phyloP scores from a whole-genome alignment of 1,140 invertebrate species.

The Stegodyphus mimosarum region DNA sequence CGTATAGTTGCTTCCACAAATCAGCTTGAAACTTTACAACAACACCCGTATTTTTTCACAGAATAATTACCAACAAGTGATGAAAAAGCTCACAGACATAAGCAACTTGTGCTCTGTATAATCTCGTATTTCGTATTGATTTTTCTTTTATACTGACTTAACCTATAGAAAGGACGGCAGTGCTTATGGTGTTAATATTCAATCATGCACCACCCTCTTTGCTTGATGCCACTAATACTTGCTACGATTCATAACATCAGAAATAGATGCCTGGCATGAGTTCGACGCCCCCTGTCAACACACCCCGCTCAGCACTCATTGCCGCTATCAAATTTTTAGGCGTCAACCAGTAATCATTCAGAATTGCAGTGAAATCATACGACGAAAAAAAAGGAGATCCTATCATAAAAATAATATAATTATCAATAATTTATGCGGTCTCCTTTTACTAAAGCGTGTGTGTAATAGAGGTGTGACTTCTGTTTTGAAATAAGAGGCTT shows the following conservation, averaged over 20 bases:
- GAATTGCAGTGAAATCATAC: background rate
- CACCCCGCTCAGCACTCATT: background rate
- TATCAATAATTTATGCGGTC: slow-evolving; percentile 21
- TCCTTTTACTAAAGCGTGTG: too few species aligned
- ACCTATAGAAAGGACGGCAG: too few species aligned
- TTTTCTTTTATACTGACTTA: too few species aligned
- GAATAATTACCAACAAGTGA: too few species aligned
- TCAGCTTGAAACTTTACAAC: too few species aligned
- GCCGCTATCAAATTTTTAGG: background rate
- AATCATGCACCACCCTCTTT: background rate
- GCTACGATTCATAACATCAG: background rate
- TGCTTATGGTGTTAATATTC: slow-evolving; percentile 14
- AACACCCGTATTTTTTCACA: too few species aligned
- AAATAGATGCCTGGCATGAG: background rate
- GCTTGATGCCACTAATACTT: background rate
- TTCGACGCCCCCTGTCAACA: slow-evolving; percentile 22
- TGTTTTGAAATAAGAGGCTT: background rate
- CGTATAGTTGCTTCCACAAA: too few species aligned
- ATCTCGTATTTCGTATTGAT: too few species aligned
- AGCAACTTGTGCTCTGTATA: too few species aligned
- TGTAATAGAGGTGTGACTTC: background rate
- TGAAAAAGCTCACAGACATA: too few species aligned
- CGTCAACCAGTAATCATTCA: slow-evolving; percentile 7
- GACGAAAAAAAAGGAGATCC: background rate
- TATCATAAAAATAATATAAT: slow-evolving; percentile 21